Evolutionary conservation across 2,888 invertebrate genomes (phyloP), one percentile per base, ranked within the genome.

Genomic region (Mactromeris polynyma): DNA sequence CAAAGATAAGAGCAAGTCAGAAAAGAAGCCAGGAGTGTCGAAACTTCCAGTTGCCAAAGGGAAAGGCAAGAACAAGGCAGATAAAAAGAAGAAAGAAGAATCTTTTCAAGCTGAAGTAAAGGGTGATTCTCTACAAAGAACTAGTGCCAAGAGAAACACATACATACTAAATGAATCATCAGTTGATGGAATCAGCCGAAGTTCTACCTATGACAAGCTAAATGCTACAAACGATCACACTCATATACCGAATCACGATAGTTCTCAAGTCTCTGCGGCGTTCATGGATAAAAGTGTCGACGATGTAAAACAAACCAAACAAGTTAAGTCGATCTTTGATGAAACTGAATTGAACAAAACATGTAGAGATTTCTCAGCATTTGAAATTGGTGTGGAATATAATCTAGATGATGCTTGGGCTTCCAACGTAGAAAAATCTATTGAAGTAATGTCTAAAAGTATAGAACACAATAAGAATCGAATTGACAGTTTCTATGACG

Each of bases 191-290:
- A 85, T 96, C 58, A 94, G 94, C 81, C 94, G 96, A 81, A 97
- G 96, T 91, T 96, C 96, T 0, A 97, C 97, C 0, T 97, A 96
- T 89, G 97, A 97, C 83, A 97, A 97, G 91, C 87, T 96, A 26
- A 93, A 91, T 58, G 89, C 93, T 9, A 92, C 91, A 11, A 93
- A 92, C 87, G 94, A 93, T 21, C 83, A 87, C 6, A 93, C 93
- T 88, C 90, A 92, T 38, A 80, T 93, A 21, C 94, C 94, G 26
- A 87, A 86, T 58, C 90, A 91, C 64, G 93, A 92, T 58, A 86
- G 80, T 73, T 58, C 83, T 9, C 69, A 89, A 40, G 83, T 64
- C 26, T 80, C 81, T 21, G 31, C 40, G 0, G 73, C 46, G 9
- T 36, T 54, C 42, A 38, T 81, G 21, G 83, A 80, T 26, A 69